Percentiles rank a stretch among this genome's conserved stretches.
Evolutionary conservation across 2,113 vertebrate genomes (phyloP).

Genomic region (Dascyllus trimaculatus): DNA sequence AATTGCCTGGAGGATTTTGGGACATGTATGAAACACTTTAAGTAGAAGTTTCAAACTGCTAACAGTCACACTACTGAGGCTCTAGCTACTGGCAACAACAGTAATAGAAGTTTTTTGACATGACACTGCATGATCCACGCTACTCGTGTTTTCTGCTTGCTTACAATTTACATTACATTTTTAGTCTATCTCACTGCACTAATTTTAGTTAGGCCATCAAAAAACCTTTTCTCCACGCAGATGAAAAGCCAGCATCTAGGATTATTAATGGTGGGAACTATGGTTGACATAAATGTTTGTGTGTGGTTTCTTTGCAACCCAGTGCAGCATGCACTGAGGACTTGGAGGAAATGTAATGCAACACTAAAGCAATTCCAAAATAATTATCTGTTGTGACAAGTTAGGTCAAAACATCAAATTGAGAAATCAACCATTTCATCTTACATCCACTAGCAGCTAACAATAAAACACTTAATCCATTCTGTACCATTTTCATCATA

Average conservation of each 20-base stretch:
- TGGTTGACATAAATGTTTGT: constrained; percentile 15
- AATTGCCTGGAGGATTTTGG: constrained; percentile 7
- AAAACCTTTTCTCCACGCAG: not conserved
- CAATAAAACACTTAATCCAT: too few species aligned
- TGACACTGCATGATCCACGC: too few species aligned
- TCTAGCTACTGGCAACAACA: not conserved
- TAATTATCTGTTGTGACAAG: not conserved
- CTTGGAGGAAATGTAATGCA: not conserved
- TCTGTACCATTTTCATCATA: not conserved
- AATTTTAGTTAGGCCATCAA: not conserved
- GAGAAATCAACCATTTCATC: not conserved
- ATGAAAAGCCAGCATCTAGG: not conserved
- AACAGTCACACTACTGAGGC: not conserved
- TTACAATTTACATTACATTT: not conserved
- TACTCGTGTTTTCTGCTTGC: too few species aligned
- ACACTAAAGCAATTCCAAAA: constrained; percentile 5
- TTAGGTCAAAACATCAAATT: not conserved
- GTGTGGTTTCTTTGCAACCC: constrained; percentile 14
- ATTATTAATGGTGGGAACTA: constrained; percentile 31
- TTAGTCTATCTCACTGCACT: not conserved
- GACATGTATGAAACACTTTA: constrained; percentile 8
- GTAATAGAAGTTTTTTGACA: not conserved
- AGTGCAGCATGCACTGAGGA: not conserved
- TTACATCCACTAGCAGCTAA: not conserved
- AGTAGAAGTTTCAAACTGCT: not conserved